Evolutionary conservation across 2,888 invertebrate species (phyloP).

Genomic region (Dicycla oo): DNA sequence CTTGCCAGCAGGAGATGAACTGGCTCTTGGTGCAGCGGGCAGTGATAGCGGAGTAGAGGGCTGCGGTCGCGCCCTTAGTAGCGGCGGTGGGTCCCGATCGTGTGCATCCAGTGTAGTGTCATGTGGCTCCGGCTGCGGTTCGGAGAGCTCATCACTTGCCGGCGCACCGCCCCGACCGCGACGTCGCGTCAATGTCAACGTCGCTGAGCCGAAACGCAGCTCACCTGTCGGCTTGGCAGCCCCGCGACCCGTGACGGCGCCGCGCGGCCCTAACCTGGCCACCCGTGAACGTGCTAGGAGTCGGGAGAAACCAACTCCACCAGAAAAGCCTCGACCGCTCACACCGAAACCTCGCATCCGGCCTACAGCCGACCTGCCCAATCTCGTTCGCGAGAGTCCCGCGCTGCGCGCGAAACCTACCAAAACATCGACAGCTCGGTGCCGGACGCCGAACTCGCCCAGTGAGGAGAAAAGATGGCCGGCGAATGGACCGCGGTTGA

Average conservation of each 20-base stretch:
- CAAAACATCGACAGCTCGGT: constrained; percentile 90
- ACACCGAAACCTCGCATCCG: constrained; percentile 87
- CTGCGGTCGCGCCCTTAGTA: constrained; percentile 92
- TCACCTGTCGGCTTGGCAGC: constrained; percentile 89
- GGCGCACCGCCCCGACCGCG: constrained; percentile 86
- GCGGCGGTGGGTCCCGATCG: constrained; percentile 92
- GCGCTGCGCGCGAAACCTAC: constrained; percentile 86
- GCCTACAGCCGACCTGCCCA: constrained; percentile 89
- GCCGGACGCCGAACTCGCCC: constrained; percentile 91
- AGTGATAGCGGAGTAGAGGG: constrained; percentile 96
- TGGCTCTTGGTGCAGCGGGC: constrained; percentile 91
- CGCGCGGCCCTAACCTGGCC: constrained; percentile 87
- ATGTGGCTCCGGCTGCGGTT: constrained; percentile 94
- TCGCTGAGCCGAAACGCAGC: constrained; percentile 88
- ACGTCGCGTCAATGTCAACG: constrained; percentile 91
- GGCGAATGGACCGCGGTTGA: constrained; percentile 84
- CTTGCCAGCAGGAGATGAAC: constrained; percentile 84
- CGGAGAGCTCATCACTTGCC: constrained; percentile 94
- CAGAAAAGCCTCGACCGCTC: constrained; percentile 85
- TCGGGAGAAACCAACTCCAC: constrained; percentile 90
- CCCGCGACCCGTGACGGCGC: constrained; percentile 87
- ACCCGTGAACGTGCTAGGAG: constrained; percentile 91
- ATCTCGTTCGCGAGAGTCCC: constrained; percentile 87
- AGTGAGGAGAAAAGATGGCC: constrained; percentile 94
- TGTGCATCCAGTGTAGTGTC: constrained; percentile 95